A percentile compares a stretch with the other conserved stretches of the same genome.
Evolutionary conservation across 37 sponge, comb jelly and placozoan species (phyloP).

Genomic region (Cliona cf. orientalis): DNA sequence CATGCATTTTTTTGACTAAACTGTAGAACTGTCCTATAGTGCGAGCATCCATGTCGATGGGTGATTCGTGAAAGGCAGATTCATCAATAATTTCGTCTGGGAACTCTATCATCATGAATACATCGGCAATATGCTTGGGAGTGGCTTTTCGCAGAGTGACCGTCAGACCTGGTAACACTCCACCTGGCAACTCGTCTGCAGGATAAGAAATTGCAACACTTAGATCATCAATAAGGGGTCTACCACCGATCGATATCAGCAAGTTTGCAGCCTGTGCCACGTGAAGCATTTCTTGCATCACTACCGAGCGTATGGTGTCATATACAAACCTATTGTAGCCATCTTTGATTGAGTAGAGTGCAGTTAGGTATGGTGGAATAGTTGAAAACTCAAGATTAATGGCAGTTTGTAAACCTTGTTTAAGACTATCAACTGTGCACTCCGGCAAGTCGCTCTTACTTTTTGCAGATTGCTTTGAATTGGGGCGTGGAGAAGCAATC

Average conservation of each 20-base stretch:
- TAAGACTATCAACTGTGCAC: constrained; percentile 20
- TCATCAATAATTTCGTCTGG: constrained; percentile 23
- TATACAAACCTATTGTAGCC: constrained; percentile 31
- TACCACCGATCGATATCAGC: constrained; percentile 42
- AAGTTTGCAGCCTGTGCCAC: constrained; percentile 51
- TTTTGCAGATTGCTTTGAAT: not conserved
- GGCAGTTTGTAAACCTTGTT: constrained; percentile 28
- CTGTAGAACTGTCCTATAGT: constrained; percentile 74
- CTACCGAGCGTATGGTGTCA: constrained; percentile 22
- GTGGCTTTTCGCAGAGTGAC: constrained; percentile 29
- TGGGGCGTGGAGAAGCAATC: not conserved
- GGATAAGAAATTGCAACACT: constrained; percentile 12
- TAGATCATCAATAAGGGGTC: constrained; percentile 37
- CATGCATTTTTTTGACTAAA: constrained; percentile 18
- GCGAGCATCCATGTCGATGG: not conserved
- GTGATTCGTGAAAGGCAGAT: not conserved
- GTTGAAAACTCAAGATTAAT: constrained; percentile 46
- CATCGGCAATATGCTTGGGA: constrained; percentile 21
- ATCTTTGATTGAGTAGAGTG: constrained; percentile 41
- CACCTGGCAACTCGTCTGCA: constrained; percentile 17
- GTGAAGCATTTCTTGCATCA: constrained; percentile 62
- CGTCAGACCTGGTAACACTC: constrained; percentile 25
- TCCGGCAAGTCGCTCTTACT: not conserved
- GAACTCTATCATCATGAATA: constrained; percentile 35
- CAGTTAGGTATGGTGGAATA: constrained; percentile 50